phyloP scores from a whole-genome alignment of 1,140 invertebrate genomes.

The Drosophila pandora region DNA sequence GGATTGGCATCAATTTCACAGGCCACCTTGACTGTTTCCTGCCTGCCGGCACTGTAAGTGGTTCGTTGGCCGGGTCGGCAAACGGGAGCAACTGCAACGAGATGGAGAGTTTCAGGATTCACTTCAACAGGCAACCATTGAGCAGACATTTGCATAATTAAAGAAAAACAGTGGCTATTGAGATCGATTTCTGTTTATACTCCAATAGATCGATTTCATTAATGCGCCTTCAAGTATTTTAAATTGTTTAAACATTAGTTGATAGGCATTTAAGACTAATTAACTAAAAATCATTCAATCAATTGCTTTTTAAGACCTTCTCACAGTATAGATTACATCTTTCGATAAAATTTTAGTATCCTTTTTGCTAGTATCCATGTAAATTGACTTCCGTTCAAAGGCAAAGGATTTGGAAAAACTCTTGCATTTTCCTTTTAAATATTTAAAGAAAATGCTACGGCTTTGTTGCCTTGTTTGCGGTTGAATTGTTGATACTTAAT shows the following conservation, averaged over 20 bases:
- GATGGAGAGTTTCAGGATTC: background rate
- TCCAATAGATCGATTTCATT: background rate
- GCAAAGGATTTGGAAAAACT: conserved; percentile 1
- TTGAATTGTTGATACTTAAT: conserved; percentile 39
- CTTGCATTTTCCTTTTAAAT: conserved; percentile 26
- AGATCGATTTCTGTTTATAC: conserved; percentile 33
- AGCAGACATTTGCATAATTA: conserved; percentile 74
- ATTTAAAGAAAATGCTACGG: conserved; percentile 22
- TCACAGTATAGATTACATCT: background rate
- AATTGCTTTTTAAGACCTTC: background rate
- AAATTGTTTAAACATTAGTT: too few species aligned
- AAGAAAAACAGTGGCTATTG: conserved; percentile 65
- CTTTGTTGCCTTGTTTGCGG: conserved; percentile 36
- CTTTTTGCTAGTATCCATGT: too few species aligned
- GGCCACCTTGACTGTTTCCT: conserved; percentile 89
- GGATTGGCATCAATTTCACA: conserved; percentile 95
- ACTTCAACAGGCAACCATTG: conserved; percentile 7
- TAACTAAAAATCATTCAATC: background rate
- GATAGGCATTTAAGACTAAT: background rate
- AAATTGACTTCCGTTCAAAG: background rate
- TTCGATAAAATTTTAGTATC: background rate
- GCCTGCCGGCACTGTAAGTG: conserved; percentile 90
- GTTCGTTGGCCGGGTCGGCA: conserved; percentile 88
- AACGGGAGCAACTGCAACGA: conserved; percentile 87
- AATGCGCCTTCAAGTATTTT: background rate